Percentiles rank a stretch among this genome's conserved stretches.
phyloP scores from a whole-genome alignment of 2,113 vertebrate genomes.

The Cheirogaleus medius region DNA sequence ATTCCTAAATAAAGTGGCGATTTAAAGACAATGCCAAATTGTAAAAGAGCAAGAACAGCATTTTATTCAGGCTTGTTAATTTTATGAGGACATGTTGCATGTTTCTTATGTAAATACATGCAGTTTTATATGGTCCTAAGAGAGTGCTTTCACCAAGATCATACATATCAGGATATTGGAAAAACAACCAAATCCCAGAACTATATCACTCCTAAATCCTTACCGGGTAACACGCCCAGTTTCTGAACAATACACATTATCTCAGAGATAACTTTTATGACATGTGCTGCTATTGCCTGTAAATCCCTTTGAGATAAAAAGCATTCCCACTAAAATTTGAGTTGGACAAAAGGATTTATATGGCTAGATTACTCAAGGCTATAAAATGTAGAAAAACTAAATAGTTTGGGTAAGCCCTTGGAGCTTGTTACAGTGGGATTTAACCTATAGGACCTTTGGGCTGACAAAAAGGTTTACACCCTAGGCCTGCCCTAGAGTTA shows the following conservation, averaged over 20 bases:
- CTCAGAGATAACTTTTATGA: neutral
- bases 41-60: neutral
- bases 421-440: neutral
- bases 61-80: neutral
- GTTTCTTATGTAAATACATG: conserved; percentile 32
- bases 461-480: neutral
- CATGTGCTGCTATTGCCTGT: neutral
- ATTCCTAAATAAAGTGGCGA: neutral
- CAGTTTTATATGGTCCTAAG: neutral
- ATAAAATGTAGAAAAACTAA: conserved; percentile 55
- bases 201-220: neutral
- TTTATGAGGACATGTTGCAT: conserved; percentile 23
- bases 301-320: conserved; percentile 58
- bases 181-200: neutral
- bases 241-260: neutral
- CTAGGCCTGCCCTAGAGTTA: neutral
- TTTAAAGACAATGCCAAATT: neutral
- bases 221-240: neutral
- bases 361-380: neutral
- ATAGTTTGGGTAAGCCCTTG: conserved; percentile 9
- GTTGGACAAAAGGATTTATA: conserved; percentile 19
- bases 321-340: conserved; percentile 27
- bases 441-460: neutral
- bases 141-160: neutral
- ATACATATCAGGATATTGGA: neutral